Percentiles rank a stretch among this genome's conserved stretches.
phyloP scores from a whole-genome alignment of 2,888 invertebrate species.

The Callosobruchus maculatus region DNA sequence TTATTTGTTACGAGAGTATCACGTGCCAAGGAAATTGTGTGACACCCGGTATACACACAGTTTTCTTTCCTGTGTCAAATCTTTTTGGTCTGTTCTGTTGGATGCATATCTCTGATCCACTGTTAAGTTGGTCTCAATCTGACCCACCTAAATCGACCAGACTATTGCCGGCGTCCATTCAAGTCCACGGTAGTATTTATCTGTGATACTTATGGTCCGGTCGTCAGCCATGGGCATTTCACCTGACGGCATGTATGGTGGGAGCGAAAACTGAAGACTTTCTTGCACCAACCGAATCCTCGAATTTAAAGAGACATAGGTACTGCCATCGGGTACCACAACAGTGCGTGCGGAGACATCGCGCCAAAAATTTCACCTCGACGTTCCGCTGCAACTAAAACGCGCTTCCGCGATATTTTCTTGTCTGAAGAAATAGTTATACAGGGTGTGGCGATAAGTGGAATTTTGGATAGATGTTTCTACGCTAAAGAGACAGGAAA shows the following conservation, averaged over 20 bases:
- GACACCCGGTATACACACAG: too few relatives aligned
- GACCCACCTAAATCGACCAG: neutral
- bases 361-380: neutral
- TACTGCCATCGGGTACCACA: too few relatives aligned
- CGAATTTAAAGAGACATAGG: slow-evolving; percentile 6
- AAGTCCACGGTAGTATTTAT: neutral
- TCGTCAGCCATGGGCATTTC: slow-evolving; percentile 5
- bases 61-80: too few relatives aligned
- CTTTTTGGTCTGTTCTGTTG: too few relatives aligned
- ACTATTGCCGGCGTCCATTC: neutral
- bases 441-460: neutral
- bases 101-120: too few relatives aligned
- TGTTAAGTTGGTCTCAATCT: too few relatives aligned
- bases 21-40: too few relatives aligned
- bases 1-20: too few relatives aligned
- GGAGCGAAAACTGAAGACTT: slow-evolving; percentile 3
- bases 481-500: neutral
- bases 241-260: slow-evolving; percentile 5
- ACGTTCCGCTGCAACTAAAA: neutral
- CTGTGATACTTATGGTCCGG: slow-evolving; percentile 7
- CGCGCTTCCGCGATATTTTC: neutral
- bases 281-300: neutral
- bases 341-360: neutral
- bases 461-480: neutral
- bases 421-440: too few relatives aligned